phyloP scores from a whole-genome alignment of 2,888 invertebrate genomes.

The Clunio marinus region DNA sequence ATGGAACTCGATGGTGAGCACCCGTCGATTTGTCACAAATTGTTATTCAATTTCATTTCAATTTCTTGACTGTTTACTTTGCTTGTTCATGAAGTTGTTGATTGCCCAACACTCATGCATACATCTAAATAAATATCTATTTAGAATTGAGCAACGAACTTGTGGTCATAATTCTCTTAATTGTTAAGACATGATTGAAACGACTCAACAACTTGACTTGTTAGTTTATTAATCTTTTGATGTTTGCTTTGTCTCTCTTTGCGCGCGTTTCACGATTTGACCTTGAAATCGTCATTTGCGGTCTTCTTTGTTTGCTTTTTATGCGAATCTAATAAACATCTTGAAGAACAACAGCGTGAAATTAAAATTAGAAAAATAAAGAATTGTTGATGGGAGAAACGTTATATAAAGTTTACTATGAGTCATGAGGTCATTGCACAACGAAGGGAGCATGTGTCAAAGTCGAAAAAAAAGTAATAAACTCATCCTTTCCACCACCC shows the following conservation, averaged over 20 bases:
- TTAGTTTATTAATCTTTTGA: too few species aligned
- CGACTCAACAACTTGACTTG: too few species aligned
- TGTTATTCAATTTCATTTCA: conserved; percentile 2
- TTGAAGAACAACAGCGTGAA: too few species aligned
- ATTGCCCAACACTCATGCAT: too few species aligned
- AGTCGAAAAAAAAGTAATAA: background rate
- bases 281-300: conserved; percentile 10
- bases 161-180: background rate
- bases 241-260: conserved; percentile 7
- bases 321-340: background rate
- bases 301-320: conserved; percentile 3
- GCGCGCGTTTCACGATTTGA: conserved; percentile 22
- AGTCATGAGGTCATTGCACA: conserved; percentile 6
- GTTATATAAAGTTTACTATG: too few species aligned
- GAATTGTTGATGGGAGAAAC: too few species aligned
- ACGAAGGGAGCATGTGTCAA: conserved; percentile 23
- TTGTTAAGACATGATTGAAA: background rate
- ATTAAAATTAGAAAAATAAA: too few species aligned
- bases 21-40: background rate
- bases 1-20: background rate
- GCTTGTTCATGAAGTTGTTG: too few species aligned
- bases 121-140: too few species aligned
- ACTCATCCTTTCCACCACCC: background rate
- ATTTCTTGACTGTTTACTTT: background rate
- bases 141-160: too few species aligned